phyloP scores from a whole-genome alignment of 2,113 vertebrate species.

The Balaenoptera acutorostrata region DNA sequence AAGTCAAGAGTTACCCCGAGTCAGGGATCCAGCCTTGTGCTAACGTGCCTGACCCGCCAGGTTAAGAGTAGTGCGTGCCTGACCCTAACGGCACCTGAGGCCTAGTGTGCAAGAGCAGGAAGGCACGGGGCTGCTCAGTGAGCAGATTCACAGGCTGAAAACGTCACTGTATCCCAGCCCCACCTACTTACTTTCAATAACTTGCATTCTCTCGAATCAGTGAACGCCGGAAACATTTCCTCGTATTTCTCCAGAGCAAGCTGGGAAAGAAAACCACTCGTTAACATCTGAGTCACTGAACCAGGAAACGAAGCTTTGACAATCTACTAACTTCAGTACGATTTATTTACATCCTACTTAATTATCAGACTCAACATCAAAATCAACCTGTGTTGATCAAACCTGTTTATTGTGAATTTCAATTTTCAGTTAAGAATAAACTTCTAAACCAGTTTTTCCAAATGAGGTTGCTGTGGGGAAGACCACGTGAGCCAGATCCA shows the following conservation, averaged over 20 bases:
- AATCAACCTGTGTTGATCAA: not conserved
- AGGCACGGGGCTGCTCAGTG: not conserved
- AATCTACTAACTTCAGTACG: not conserved
- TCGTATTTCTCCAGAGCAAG: conserved; percentile 97
- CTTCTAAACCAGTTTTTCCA: not conserved
- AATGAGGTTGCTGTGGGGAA: not conserved
- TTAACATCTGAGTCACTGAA: not conserved
- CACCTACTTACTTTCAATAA: conserved; percentile 90
- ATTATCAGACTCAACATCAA: not conserved
- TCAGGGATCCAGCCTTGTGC: not conserved
- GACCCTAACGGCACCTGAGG: not conserved
- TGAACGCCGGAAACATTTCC: conserved; percentile 98
- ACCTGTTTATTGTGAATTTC: conserved; percentile 1
- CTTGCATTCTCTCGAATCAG: conserved; percentile 98
- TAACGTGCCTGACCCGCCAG: not conserved
- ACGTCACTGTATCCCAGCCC: not conserved
- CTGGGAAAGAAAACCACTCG: conserved; percentile 74
- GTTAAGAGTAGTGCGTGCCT: not conserved
- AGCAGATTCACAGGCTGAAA: not conserved
- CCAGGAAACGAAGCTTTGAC: not conserved
- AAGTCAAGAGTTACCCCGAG: not conserved
- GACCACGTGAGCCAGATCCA: not conserved
- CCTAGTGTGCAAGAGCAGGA: not conserved
- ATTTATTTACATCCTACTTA: not conserved
- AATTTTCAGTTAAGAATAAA: not conserved